phyloP scores from a whole-genome alignment of 2,797 vertebrate species.

The Varecia variegata region DNA sequence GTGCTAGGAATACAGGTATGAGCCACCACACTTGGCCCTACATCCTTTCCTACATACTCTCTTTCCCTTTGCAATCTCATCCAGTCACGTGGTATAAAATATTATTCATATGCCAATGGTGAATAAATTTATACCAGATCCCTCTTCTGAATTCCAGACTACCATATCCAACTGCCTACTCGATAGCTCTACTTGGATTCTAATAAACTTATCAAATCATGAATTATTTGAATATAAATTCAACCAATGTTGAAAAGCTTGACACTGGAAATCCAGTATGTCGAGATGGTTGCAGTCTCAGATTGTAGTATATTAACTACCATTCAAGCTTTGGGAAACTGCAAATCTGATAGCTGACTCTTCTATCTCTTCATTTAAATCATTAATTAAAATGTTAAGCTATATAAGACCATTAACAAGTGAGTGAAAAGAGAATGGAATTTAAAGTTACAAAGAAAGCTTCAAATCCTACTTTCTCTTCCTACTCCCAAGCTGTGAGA shows the following conservation, averaged over 20 bases:
- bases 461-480: not conserved
- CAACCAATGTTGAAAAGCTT: not conserved
- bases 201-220: conserved; percentile 33
- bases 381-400: not conserved
- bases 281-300: not conserved
- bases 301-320: not conserved
- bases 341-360: not conserved
- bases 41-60: not conserved
- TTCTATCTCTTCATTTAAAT: not conserved
- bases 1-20: not conserved
- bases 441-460: not conserved
- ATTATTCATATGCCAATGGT: not conserved
- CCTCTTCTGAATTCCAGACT: not conserved
- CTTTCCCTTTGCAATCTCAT: not conserved
- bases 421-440: not conserved
- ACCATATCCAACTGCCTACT: not conserved
- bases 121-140: not conserved
- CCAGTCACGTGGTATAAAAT: not conserved
- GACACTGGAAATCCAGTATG: not conserved
- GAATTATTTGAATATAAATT: conserved; percentile 43
- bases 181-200: not conserved
- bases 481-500: not conserved
- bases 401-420: not conserved
- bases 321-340: not conserved
- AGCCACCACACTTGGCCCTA: not conserved